Evolutionary conservation across 2,113 vertebrate genomes (phyloP), one percentile per base, ranked within the genome.

Genomic region (Rhinolophus sinicus): DNA sequence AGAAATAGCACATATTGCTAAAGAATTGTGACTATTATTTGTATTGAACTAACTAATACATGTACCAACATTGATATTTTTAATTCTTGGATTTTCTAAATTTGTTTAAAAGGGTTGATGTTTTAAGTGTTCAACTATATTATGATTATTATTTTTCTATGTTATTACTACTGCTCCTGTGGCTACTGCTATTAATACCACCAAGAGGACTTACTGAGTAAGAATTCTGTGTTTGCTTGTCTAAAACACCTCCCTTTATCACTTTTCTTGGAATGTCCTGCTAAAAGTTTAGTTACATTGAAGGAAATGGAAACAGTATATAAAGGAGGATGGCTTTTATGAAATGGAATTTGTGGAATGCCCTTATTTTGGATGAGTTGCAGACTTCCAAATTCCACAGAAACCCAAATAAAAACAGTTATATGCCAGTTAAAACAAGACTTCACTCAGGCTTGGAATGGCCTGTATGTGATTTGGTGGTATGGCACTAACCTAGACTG

Each of bases 261-360:
- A 90, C 40, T 82, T 97, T 97, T 88, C 50, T 96, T 96, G 82
- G 97, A 98, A 96, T 97, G 94, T 88, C 78, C 89, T 92, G 90
- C 88, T 97, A 88, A 65, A 94, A 90, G 88, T 90, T 97, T 93
- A 98, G 92, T 90, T 83, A 97, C 92, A 97, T 62, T 24, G 97
- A 72, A 98, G 92, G 89, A 92, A 92, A 97, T 96, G 95, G 82
- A 96, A 98, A 73, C 76, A 93, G 96, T 73, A 83, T 96, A 97
- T 88, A 80, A 97, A 88, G 97, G 58, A 85, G 47, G 76, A 83
- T 97, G 18, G 97, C 69, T 98, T 96, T 95, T 97, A 86, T 58
- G 33, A 98, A 95, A 91, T 95, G 96, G 97, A 98, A 98, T 99
- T 98, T 93, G 91, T 97, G 92, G 98, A 98, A 98, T 97, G 88